Evolutionary conservation across 2,888 invertebrate genomes (phyloP).

Genomic region (Drosophila nr. medialis): DNA sequence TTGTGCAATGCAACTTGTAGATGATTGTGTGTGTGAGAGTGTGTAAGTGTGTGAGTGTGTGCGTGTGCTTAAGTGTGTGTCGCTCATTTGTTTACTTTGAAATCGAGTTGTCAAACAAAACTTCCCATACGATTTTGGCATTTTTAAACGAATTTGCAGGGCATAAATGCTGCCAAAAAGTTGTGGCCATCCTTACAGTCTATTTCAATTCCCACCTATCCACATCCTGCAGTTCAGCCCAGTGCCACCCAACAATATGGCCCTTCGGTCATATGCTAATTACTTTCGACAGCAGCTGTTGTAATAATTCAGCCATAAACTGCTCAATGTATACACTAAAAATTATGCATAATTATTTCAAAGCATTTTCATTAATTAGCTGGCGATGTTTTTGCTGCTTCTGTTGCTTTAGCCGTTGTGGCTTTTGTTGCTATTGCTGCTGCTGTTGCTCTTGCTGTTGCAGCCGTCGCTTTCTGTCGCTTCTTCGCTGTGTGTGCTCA

Average conservation of each 20-base stretch:
- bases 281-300: conserved; percentile 72
- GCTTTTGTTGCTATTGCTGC: conserved; percentile 8
- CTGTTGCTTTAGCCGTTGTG: conserved; percentile 17
- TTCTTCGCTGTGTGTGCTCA: conserved; percentile 12
- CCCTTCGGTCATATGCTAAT: conserved; percentile 69
- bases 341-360: conserved; percentile 83
- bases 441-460: conserved; percentile 15
- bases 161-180: conserved; percentile 39
- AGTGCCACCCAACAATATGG: conserved; percentile 14
- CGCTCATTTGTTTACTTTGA: conserved; percentile 75
- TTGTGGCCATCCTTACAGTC: conserved; percentile 14
- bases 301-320: conserved; percentile 79
- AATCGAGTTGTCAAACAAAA: conserved; percentile 71
- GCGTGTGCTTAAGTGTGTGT: conserved; percentile 28
- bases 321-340: conserved; percentile 81
- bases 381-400: conserved; percentile 43
- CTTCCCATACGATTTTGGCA: conserved; percentile 41
- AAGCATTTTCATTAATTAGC: conserved; percentile 82
- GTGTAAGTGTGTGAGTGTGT: conserved; percentile 7
- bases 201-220: conserved; percentile 1
- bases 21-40: conserved; percentile 19
- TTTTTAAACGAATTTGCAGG: conserved; percentile 53
- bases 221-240: neutral
- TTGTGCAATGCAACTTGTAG: conserved; percentile 72
- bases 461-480: conserved; percentile 19